Evolutionary conservation across 2,113 vertebrate genomes (phyloP), one percentile per base, ranked within the genome.

Genomic region (Halcyon senegalensis): DNA sequence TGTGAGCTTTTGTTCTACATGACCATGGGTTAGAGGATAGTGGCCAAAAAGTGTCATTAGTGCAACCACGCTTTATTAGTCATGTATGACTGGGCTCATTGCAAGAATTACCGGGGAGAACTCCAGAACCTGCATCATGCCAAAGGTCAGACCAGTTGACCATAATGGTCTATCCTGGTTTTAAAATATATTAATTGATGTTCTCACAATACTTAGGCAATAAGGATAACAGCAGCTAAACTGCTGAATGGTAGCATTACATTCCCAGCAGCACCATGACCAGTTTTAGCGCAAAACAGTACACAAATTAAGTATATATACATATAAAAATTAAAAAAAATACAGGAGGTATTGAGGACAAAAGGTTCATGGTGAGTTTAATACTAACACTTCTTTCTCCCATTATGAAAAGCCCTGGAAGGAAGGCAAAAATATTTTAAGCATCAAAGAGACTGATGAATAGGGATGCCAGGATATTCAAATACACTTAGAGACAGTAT

Each of bases 361-460:
- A 95, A 97, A 96, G 31, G 14, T 69, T 93, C 92, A 64, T 93
- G 84, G 87, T 60, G 96, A 96, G 63, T 75, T 93, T 96, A 74
- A 94, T 94, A 85, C 84, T 84, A 91, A 74, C 69, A 95, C 73
- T 94, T 96, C 80, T 94, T 62, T 91, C 53, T 96, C 73, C 77
- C 43, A 95, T 96, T 95, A 96, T 97, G 96, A 97, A 97, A 97
- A 96, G 55, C 88, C 93, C 91, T 98, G 96, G 81, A 97, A 97
- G 80, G 84, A 98, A 97, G 68, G 91, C 87, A 96, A 96, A 97
- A 95, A 91, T 97, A 96, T 98, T 98, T 98, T 97, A 97, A 96
- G 91, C 96, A 97, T 97, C 96, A 97, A 98, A 98, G 81, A 94
- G 73, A 51, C 93, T 97, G 95, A 97, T 97, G 95, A 97, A 98